Conservation (phyloP, 2,888 invertebrate species). For the Eucera pruinosa region DNA sequence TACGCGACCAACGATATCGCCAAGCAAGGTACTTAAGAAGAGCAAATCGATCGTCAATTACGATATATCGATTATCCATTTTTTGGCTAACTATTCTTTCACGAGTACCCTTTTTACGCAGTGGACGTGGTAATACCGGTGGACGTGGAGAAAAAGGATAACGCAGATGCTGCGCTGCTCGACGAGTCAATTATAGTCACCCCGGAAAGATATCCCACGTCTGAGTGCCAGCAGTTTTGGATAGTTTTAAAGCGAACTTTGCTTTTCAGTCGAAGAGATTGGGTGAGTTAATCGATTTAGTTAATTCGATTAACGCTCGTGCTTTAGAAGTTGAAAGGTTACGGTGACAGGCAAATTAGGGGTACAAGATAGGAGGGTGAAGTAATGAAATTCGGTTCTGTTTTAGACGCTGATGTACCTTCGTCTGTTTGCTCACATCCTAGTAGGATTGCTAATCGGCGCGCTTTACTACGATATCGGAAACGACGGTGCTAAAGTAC, state of each 20-base stretch:
- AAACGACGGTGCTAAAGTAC: conserved; percentile 97
- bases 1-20: conserved; percentile 80
- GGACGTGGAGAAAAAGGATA: conserved; percentile 89
- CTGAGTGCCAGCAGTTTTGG: conserved; percentile 93
- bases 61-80: not conserved
- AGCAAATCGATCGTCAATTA: not conserved
- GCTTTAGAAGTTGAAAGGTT: too few species aligned
- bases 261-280: conserved; percentile 94
- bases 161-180: conserved; percentile 89
- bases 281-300: conserved; percentile 87
- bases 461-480: conserved; percentile 98
- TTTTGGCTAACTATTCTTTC: not conserved
- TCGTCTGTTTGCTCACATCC: conserved; percentile 95
- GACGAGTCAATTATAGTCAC: conserved; percentile 87
- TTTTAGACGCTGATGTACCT: conserved; percentile 96
- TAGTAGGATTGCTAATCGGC: conserved; percentile 97
- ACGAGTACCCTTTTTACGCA: not conserved
- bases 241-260: conserved; percentile 94
- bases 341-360: too few species aligned
- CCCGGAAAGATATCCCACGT: conserved; percentile 92
- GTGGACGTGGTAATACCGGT: conserved; percentile 87
- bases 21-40: conserved; percentile 76
- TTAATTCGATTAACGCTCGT: too few species aligned
- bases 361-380: too few species aligned
- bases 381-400: too few species aligned